Evolutionary conservation across 1,140 invertebrate genomes (phyloP).

Genomic region (Acromyrmex heyeri): DNA sequence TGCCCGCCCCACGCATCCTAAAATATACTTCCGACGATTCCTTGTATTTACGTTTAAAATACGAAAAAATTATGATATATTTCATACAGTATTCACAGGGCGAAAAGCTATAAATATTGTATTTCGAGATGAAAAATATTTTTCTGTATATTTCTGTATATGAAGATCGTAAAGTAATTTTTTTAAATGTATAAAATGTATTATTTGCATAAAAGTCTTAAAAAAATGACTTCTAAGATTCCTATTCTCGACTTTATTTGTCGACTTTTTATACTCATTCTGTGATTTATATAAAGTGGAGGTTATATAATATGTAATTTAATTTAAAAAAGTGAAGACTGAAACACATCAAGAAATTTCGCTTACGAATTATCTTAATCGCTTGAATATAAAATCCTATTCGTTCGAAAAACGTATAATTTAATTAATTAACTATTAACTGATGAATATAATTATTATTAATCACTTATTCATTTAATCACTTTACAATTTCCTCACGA

Average conservation of each 20-base stretch:
- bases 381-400: background rate
- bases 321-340: background rate
- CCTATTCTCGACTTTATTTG: background rate
- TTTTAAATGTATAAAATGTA: background rate
- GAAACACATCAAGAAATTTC: background rate
- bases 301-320: background rate
- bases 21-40: background rate
- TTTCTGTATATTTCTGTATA: background rate
- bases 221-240: background rate
- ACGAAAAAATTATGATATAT: background rate
- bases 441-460: background rate
- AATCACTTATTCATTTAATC: constrained; percentile 21
- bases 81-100: background rate
- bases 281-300: background rate
- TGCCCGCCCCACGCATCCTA: background rate
- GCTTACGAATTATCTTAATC: background rate
- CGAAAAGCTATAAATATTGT: background rate
- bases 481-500: background rate
- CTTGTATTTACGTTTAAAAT: background rate
- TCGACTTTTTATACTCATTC: background rate
- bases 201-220: too few species aligned
- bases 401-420: constrained; percentile 7
- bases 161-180: background rate
- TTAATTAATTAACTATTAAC: constrained; percentile 1
- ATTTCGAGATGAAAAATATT: background rate